Base-by-base conservation (phyloP, 1,140 invertebrate species). In the Macrostomum lignano region DNA sequence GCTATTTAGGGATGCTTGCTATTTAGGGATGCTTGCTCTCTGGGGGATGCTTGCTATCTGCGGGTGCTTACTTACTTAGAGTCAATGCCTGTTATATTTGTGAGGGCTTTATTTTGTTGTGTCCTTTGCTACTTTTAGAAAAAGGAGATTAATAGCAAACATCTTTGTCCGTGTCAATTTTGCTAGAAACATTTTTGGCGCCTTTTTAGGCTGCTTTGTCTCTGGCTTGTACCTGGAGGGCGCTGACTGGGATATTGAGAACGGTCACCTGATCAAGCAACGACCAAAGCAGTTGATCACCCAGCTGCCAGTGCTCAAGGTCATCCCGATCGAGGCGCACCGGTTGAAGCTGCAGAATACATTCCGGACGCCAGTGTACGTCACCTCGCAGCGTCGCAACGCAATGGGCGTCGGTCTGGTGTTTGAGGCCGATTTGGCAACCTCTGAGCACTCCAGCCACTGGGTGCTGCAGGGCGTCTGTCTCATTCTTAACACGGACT, bases 401-500 rank as follows among this genome's bases (percentile, higher is more conserved):
- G 73, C 74, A 0, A 77, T 78, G 72, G 74, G 74, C 1, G 69
- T 71, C n/a, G 76, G 75, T 22, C 61, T 79, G 4, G 72, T 82
- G 7, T 81, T 82, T 52, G 74, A 81, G 55, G 73, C 75, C 0
- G 70, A 82, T 52, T 57, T 84, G 14, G 64, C 62, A 31, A 79
- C 74, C 1, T 57, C 63, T 0, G 69, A 74, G 46, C 73, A 81
- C 49, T 55, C 62, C 19, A 77, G 73, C 41, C 71, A 75, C 49
- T 84, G 78, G 77, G 64, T 78, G 14, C 53, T 84, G 21, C 74
- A 79, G 55, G 74, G 74, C 19, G 72, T 79, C 31, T 78, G 74
- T 51, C 60, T 84, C 19, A 65, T 73, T 25, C 62, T 84, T 41
- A 82, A 81, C 51, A 70, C 67, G 3, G 73, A 78, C 40, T 60